Conservation (phyloP, 2,888 invertebrate species). For the Xestoiulus laeticollis region DNA sequence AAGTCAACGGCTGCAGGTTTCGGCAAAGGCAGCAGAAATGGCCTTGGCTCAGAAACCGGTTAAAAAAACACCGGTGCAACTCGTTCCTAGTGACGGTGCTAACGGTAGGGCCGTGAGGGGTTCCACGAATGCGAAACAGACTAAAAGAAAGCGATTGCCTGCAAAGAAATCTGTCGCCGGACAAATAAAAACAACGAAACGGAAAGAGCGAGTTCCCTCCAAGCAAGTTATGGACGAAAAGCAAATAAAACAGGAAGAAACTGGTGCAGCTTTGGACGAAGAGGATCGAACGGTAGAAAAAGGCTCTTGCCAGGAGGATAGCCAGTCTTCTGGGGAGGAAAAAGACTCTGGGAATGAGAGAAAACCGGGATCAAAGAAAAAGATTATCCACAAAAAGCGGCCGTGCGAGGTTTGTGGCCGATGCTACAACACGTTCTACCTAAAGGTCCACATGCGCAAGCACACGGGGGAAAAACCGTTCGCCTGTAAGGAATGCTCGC, state of each 20-base stretch:
- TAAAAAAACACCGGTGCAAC: neutral
- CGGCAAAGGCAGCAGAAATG: neutral
- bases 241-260: neutral
- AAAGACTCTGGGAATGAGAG: neutral
- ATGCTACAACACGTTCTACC: slow-evolving; percentile 31
- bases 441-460: slow-evolving; percentile 46
- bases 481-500: neutral
- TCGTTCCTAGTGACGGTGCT: neutral
- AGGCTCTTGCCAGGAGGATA: neutral
- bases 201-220: neutral
- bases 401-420: slow-evolving; percentile 47
- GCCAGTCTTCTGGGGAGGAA: neutral
- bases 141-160: neutral
- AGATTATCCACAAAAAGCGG: slow-evolving; percentile 2
- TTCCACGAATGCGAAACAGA: neutral
- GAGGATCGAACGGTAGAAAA: neutral
- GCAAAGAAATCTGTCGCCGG: neutral
- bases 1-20: neutral
- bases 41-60: neutral
- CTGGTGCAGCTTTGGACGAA: neutral
- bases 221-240: neutral
- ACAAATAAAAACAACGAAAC: neutral
- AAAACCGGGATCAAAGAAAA: neutral
- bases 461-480: slow-evolving; percentile 45
- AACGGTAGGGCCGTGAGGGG: neutral